These are phyloP conservation scores for Cinclus cinclus DNA, from an alignment of 2,113 vertebrate species.

Conservation along the genomic window DNA sequence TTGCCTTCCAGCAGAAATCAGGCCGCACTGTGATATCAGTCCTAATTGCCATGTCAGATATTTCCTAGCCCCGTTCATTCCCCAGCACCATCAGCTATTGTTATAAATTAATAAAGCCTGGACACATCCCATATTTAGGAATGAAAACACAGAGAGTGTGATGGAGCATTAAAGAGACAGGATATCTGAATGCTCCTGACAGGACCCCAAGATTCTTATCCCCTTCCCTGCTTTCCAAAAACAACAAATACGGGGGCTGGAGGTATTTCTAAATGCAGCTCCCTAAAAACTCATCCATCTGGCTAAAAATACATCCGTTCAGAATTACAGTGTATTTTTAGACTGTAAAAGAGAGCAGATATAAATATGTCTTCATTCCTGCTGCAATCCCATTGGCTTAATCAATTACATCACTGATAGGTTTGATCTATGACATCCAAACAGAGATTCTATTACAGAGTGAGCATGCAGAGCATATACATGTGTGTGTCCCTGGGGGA, in stretches of 20 bases:
- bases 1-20: conserved; percentile 8
- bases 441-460: background rate
- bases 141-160: background rate
- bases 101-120: conserved; percentile 45
- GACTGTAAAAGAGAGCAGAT: conserved; percentile 38
- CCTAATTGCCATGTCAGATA: conserved; percentile 36
- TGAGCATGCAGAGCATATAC: background rate
- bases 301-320: background rate
- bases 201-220: background rate
- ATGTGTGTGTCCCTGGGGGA: background rate
- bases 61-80: conserved; percentile 10
- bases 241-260: background rate
- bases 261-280: conserved; percentile 10
- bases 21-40: background rate
- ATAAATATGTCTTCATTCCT: conserved; percentile 30
- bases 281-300: background rate
- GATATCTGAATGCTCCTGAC: background rate
- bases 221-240: background rate
- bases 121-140: background rate
- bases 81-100: conserved; percentile 39
- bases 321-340: conserved; percentile 50
- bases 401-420: conserved; percentile 44
- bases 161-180: conserved; percentile 9
- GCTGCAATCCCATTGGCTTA: conserved; percentile 40
- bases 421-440: background rate